Evolutionary conservation across 2,888 invertebrate genomes (phyloP).

Genomic region (Drosophila colorata): DNA sequence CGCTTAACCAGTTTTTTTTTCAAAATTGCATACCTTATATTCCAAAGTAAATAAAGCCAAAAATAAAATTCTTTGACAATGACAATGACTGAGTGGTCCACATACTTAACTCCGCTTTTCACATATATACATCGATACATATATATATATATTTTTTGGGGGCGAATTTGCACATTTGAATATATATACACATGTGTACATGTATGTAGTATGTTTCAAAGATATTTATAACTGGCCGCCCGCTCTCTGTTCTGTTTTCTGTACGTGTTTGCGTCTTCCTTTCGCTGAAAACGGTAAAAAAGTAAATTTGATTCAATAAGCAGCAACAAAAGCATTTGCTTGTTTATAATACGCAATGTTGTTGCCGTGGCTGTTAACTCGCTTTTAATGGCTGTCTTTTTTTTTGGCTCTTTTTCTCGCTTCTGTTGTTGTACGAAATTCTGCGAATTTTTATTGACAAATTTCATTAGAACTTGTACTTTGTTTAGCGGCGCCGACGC

Average conservation of each 20-base stretch:
- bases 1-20: slow-evolving; percentile 41
- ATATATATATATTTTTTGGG: not conserved
- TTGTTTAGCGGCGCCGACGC: slow-evolving; percentile 25
- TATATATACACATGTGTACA: slow-evolving; percentile 10
- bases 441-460: slow-evolving; percentile 80
- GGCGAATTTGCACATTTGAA: slow-evolving; percentile 29
- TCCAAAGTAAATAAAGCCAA: slow-evolving; percentile 60
- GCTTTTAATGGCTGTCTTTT: slow-evolving; percentile 48
- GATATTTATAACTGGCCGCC: slow-evolving; percentile 26
- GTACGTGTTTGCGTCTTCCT: slow-evolving; percentile 70
- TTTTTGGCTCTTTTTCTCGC: slow-evolving; percentile 19
- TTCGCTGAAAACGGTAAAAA: slow-evolving; percentile 84
- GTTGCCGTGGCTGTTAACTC: slow-evolving; percentile 39
- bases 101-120: slow-evolving; percentile 40
- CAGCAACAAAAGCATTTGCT: slow-evolving; percentile 50
- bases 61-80: slow-evolving; percentile 73
- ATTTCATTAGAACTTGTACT: slow-evolving; percentile 79
- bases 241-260: slow-evolving; percentile 3
- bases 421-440: slow-evolving; percentile 56
- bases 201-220: slow-evolving; percentile 6
- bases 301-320: slow-evolving; percentile 81
- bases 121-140: not conserved
- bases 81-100: slow-evolving; percentile 72
- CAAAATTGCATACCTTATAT: slow-evolving; percentile 17
- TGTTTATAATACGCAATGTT: slow-evolving; percentile 45